Base-by-base conservation (phyloP, 2,888 invertebrate species). In the Sminthurinus aureus region DNA sequence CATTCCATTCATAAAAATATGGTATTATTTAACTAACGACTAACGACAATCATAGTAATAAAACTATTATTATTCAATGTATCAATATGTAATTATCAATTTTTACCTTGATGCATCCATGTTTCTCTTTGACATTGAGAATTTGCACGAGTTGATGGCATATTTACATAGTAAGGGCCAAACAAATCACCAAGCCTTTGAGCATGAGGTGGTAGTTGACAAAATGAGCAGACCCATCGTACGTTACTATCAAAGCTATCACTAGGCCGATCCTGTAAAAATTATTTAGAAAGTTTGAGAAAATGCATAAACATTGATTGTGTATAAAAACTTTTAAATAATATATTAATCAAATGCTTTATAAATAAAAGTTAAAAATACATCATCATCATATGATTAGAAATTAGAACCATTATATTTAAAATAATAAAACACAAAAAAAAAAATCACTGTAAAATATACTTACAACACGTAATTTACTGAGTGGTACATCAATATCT, bases 81-180 rank as follows among this genome's bases (percentile, higher is more conserved):
- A 38, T 38, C 38, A 38, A 38, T 38, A 38, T 8, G 38, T 74
- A 15, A 26, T 18, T 22, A 76, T 20, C 18, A 38, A 22, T 51
- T 38, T 9, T 81, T 52, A 87, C 88, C 88, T 86, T 86, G 85
- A 82, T 88, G 88, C 83, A 88, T 84, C 88, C 88, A 88, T 13
- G 87, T 87, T 85, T 88, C 88, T 12, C 83, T 81, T 75, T 85
- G 64, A n/a, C 18, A 18, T 64, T 64, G 64, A 64, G 18, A 15
- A 64, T 64, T 64, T 15, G 64, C 64, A 64, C 67, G 20, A 38
- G 38, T 38, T 38, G 38, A 38, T 6, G 38, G 38, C 38, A 38
- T 38, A 24, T 87, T 81, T 13, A 86, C 84, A 80, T 85, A 88
- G 71, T 88, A 88, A 9, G 88, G 88, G 4, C 88, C 88, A 83